Base-by-base conservation (phyloP, 2,888 invertebrate species). In the Catonia carolina region DNA sequence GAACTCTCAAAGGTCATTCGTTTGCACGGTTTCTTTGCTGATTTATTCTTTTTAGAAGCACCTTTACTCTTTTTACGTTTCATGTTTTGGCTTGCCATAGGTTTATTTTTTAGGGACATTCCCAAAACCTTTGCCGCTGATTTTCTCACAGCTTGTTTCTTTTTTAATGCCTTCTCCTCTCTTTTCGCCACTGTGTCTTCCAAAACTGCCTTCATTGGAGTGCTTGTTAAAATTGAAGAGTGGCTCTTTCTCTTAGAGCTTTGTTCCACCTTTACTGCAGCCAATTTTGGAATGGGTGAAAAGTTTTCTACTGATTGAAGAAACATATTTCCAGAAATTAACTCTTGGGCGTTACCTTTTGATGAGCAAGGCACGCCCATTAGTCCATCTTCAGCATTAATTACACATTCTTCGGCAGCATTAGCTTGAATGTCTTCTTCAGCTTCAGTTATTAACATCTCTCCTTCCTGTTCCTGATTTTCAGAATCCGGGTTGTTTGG, bases 301-400 rank as follows among this genome's bases (percentile, higher is more conserved):
- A 52, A 52, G 12, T 52, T 52, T 17, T 52, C 17, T 37, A 52
- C 15, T 10, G 37, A 36, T 52, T 37, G n/a, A n/a, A n/a, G n/a
- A n/a, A n/a, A n/a, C n/a, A n/a, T n/a, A n/a, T 33, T 33, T 33
- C 10, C 35, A 33, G 35, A 33, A 33, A 10, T 33, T 10, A 33
- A 10, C 35, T 33, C 35, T 33, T 33, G 35, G 10, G 10, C 7
- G 35, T 33, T 33, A 10, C 35, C 35, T 33, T 33, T 33, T 33
- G 7, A 33, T 7, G n/a, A 10, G 10, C 35, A 33, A 33, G 35
- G 35, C 10, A 33, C 8, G 35, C 35, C 7, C 10, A 33, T 33
- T 33, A 33, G 35, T 33, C 10, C 35, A 33, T 33, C 35, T 33
- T 33, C 35, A 10, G 35, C 8, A 33, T 33, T 33, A 7, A 33